phyloP scores from a whole-genome alignment of 37 sponge, comb jelly and placozoan genomes.

The Ephydatia muelleri region DNA sequence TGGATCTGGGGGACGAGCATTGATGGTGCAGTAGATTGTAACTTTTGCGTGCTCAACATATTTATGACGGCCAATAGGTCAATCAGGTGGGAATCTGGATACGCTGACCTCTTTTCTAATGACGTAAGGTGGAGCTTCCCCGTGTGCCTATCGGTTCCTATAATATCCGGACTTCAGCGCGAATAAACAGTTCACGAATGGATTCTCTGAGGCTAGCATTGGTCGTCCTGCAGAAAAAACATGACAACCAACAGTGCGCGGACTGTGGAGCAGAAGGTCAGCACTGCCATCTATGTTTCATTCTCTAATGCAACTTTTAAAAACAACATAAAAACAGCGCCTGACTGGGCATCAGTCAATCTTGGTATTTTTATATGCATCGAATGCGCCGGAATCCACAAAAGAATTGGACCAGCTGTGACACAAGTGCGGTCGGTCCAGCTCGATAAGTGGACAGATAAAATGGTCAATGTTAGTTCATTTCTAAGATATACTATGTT shows the following conservation, averaged over 20 bases:
- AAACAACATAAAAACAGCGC: slow-evolving; percentile 28
- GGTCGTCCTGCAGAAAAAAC: background rate
- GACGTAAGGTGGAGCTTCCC: no score
- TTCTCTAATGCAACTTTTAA: background rate
- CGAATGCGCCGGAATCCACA: slow-evolving; percentile 77
- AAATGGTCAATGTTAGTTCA: slow-evolving; percentile 63
- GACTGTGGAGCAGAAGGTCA: slow-evolving; percentile 71
- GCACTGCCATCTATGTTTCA: background rate
- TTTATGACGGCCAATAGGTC: no score
- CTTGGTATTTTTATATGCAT: slow-evolving; percentile 75
- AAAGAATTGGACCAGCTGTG: slow-evolving; percentile 35
- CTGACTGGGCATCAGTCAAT: slow-evolving; percentile 71
- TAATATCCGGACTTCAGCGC: no score
- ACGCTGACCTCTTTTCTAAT: no score
- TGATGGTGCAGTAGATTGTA: no score
- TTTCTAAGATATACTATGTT: no score
- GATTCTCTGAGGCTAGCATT: background rate
- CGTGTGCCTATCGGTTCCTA: no score
- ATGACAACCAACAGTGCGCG: slow-evolving; percentile 62
- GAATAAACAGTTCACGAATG: background rate
- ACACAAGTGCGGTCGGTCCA: slow-evolving; percentile 59
- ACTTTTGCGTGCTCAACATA: no score
- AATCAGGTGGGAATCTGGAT: no score
- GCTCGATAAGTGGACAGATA: slow-evolving; percentile 64
- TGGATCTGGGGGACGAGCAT: no score